Conservation (phyloP, 2,888 invertebrate genomes). For the Busseola fusca region DNA sequence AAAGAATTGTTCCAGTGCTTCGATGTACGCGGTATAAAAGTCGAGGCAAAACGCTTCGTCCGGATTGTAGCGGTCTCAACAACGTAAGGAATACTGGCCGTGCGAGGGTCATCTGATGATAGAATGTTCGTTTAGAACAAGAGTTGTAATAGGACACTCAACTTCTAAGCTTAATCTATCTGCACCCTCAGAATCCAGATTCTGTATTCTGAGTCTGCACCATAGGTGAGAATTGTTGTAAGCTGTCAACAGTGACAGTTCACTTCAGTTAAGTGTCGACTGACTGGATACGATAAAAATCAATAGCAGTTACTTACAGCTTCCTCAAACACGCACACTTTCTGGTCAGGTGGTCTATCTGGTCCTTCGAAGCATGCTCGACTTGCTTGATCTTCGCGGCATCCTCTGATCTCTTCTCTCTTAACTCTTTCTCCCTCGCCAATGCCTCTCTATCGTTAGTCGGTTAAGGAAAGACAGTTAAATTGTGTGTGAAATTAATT, state of each 20-base stretch:
- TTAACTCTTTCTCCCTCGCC: constrained; percentile 81
- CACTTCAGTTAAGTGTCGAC: not conserved
- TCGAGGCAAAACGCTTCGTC: no score
- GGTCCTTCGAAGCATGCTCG: constrained; percentile 86
- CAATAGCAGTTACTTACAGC: constrained; percentile 82
- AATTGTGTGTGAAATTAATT: constrained; percentile 40
- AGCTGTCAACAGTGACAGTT: not conserved
- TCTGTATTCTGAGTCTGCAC: no score
- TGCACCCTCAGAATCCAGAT: no score
- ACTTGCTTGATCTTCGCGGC: constrained; percentile 79
- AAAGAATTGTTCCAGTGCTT: no score
- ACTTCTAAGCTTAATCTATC: no score
- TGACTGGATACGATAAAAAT: not conserved
- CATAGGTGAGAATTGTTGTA: not conserved
- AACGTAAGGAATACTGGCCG: no score
- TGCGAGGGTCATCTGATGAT: no score
- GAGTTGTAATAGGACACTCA: no score
- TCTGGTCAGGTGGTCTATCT: constrained; percentile 89
- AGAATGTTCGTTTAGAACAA: no score
- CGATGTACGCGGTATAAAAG: no score
- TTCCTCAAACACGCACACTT: constrained; percentile 90
- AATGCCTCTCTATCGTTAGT: constrained; percentile 85
- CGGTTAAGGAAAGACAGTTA: constrained; percentile 65
- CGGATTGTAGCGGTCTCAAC: no score
- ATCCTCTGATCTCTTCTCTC: constrained; percentile 82